Evolutionary conservation across 64 coral and sea anemone species (phyloP).

Genomic region (Stichodactyla mertensii): DNA sequence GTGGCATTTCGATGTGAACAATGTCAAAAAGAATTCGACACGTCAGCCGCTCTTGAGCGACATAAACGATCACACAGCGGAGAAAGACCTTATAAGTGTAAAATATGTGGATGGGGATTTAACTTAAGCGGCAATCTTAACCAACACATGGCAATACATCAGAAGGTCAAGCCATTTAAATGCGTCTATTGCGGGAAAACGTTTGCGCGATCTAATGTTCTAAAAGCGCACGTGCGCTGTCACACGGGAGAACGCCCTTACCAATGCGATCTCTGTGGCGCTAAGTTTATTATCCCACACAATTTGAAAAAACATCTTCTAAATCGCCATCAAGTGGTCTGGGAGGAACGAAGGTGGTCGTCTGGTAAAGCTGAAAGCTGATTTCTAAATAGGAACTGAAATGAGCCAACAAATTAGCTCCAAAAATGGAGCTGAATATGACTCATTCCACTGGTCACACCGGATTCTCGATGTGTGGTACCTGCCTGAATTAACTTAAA

Average conservation of each 20-base stretch:
- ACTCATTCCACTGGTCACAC: background rate
- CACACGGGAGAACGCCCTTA: conserved; percentile 86
- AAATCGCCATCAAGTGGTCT: conserved; percentile 54
- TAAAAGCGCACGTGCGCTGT: conserved; percentile 80
- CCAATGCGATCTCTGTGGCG: conserved; percentile 83
- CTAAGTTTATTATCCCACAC: conserved; percentile 85
- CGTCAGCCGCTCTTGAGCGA: conserved; percentile 53
- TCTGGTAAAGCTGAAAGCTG: conserved; percentile 10
- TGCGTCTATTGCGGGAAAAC: conserved; percentile 91
- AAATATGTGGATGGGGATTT: conserved; percentile 85
- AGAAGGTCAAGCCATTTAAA: conserved; percentile 88
- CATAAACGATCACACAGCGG: conserved; percentile 83
- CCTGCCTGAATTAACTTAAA: background rate
- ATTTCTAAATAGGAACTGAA: background rate
- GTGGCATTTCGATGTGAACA: conserved; percentile 57
- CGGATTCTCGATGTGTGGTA: background rate
- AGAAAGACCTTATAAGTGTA: conserved; percentile 85
- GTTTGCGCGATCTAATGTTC: conserved; percentile 83
- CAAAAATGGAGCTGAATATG: background rate
- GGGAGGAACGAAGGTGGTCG: conserved; percentile 23
- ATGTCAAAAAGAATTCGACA: conserved; percentile 79
- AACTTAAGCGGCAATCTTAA: conserved; percentile 82
- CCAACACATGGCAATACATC: conserved; percentile 86
- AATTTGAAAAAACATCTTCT: conserved; percentile 90
- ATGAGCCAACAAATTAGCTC: background rate